A percentile compares a stretch with the other conserved stretches of the same genome.
Conservation (phyloP, 2,797 vertebrate genomes). For the Limosa lapponica region DNA sequence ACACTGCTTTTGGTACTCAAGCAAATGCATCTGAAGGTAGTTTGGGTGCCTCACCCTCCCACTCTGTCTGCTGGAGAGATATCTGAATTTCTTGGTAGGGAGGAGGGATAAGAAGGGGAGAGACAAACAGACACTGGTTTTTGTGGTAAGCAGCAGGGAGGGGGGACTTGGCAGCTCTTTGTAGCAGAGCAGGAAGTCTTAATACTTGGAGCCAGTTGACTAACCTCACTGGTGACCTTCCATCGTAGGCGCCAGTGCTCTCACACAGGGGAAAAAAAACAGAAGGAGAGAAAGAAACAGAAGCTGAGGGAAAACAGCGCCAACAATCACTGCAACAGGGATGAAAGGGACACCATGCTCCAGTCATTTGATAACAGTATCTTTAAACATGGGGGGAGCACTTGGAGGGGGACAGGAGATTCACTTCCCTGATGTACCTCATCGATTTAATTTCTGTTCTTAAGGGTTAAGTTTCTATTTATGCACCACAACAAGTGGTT, state of each 20-base stretch:
- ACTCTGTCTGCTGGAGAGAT: not conserved
- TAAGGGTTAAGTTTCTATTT: not conserved
- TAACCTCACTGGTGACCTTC: conserved; percentile 44
- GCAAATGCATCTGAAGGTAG: not conserved
- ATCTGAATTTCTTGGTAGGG: not conserved
- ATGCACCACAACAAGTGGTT: not conserved
- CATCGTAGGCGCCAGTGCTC: not conserved
- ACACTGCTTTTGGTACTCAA: not conserved
- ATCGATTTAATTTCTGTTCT: not conserved
- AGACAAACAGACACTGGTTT: not conserved
- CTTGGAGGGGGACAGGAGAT: not conserved
- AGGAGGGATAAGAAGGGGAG: not conserved
- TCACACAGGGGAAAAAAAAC: not conserved
- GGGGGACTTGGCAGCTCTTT: conserved; percentile 10
- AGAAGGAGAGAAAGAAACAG: not conserved
- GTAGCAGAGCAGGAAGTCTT: conserved; percentile 37
- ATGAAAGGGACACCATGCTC: not conserved
- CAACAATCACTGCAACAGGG: not conserved
- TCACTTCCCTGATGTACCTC: not conserved
- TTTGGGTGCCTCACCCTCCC: not conserved
- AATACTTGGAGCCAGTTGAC: not conserved
- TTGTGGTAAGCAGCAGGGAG: not conserved
- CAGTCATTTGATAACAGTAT: not conserved
- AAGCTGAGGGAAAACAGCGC: not conserved
- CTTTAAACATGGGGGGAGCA: not conserved